A percentile compares a stretch with the other conserved stretches of the same genome.
Evolutionary conservation across 2,888 invertebrate genomes (phyloP).

Genomic region (Dioctria rufipes): DNA sequence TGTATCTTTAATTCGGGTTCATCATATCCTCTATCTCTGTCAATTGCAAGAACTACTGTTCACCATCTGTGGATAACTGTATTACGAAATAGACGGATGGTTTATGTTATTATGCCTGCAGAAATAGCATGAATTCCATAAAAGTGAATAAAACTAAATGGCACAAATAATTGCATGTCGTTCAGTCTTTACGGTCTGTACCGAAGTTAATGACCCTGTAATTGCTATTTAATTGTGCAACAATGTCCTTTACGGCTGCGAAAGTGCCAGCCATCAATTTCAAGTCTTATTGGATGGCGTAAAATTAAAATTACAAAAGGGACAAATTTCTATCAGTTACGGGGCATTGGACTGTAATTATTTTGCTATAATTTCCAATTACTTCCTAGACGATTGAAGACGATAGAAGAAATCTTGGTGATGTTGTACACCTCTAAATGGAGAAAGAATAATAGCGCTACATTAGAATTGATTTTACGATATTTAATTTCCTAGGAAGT

Average conservation of each 20-base stretch:
- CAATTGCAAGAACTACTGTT: slow-evolving; percentile 25
- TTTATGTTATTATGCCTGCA: too few relatives aligned
- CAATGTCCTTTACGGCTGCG: slow-evolving; percentile 44
- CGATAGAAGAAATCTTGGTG: background rate
- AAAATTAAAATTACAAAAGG: slow-evolving; percentile 49
- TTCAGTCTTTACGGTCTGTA: slow-evolving; percentile 53
- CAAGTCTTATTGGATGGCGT: slow-evolving; percentile 32
- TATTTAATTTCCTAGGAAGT: too few relatives aligned
- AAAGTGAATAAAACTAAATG: slow-evolving; percentile 55
- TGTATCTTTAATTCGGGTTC: slow-evolving; percentile 17
- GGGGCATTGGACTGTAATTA: slow-evolving; percentile 28
- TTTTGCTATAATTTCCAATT: slow-evolving; percentile 43
- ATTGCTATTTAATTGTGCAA: slow-evolving; percentile 54
- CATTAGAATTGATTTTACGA: too few relatives aligned
- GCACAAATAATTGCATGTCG: slow-evolving; percentile 55
- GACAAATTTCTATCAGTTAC: slow-evolving; percentile 36
- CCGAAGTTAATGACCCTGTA: slow-evolving; percentile 50
- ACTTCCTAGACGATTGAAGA: slow-evolving; percentile 18
- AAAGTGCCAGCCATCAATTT: slow-evolving; percentile 41
- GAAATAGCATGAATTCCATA: slow-evolving; percentile 27
- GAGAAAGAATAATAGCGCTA: background rate
- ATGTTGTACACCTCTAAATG: background rate
- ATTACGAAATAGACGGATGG: slow-evolving; percentile 14
- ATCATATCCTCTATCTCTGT: slow-evolving; percentile 6
- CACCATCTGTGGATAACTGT: slow-evolving; percentile 18